Conservation (phyloP, 2,113 vertebrate genomes). For the Limnothrissa miodon region DNA sequence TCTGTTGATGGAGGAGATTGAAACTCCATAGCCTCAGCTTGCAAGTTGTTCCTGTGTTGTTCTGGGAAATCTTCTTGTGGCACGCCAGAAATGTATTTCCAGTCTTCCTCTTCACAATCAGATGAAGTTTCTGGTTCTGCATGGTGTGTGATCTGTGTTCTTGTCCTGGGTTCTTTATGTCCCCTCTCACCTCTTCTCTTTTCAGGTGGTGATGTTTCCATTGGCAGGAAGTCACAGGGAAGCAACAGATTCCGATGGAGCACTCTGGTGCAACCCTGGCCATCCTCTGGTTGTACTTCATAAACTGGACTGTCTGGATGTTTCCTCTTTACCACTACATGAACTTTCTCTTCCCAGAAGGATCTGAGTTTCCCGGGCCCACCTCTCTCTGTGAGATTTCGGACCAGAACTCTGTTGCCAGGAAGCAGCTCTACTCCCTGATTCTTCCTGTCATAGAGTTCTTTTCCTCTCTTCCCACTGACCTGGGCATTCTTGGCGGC, state of each 20-base stretch:
- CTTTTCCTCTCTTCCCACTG: neutral
- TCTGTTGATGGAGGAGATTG: too few relatives aligned
- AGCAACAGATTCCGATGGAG: neutral
- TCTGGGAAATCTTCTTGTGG: too few relatives aligned
- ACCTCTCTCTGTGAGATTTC: neutral
- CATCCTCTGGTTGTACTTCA: conserved; percentile 1
- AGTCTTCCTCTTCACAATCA: too few relatives aligned
- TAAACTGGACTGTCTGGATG: neutral
- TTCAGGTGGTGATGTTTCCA: neutral
- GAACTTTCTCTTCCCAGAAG: conserved; percentile 4
- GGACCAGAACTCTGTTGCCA: neutral
- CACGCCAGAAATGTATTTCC: too few relatives aligned
- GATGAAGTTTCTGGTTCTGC: too few relatives aligned
- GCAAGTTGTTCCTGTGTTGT: too few relatives aligned
- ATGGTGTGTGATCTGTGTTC: too few relatives aligned
- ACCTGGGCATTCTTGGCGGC: neutral
- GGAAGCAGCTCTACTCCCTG: neutral
- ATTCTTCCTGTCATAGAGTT: neutral
- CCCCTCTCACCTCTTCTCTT: too few relatives aligned
- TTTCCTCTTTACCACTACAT: neutral
- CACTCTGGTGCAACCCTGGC: neutral
- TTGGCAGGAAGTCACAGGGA: conserved; percentile 2
- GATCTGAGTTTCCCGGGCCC: conserved; percentile 20
- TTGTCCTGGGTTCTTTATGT: too few relatives aligned
- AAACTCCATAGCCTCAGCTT: too few relatives aligned